phyloP scores from a whole-genome alignment of 2,113 vertebrate genomes.

The Lates calcarifer region DNA sequence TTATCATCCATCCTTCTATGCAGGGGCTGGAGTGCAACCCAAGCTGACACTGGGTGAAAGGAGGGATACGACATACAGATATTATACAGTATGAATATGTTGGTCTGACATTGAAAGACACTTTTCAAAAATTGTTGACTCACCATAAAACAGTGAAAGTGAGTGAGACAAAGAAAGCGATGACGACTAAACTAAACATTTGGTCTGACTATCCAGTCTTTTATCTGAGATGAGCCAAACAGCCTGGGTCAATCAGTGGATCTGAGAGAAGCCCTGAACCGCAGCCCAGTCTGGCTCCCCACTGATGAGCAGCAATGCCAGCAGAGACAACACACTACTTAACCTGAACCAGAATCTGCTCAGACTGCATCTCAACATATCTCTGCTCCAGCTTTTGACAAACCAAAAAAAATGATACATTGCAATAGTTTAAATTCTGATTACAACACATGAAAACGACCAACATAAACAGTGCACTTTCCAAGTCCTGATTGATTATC shows the following conservation, averaged over 20 bases:
- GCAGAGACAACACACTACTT: constrained; percentile 29
- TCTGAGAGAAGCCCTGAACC: constrained; percentile 43
- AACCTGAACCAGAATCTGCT: constrained; percentile 31
- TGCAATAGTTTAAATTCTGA: background rate
- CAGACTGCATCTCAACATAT: constrained; percentile 7
- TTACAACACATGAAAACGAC: background rate
- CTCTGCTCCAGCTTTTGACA: background rate
- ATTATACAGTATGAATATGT: background rate
- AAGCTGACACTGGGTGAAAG: background rate
- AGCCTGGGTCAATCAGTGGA: constrained; percentile 17
- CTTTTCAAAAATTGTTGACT: too few relatives aligned
- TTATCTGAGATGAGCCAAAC: constrained; percentile 14
- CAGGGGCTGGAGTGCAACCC: background rate
- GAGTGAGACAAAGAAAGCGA: background rate
- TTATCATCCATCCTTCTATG: background rate
- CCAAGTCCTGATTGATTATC: background rate
- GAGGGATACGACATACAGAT: background rate
- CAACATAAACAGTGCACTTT: background rate
- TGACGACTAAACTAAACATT: background rate
- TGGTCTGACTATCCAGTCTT: background rate
- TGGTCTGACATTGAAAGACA: background rate
- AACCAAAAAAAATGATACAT: background rate
- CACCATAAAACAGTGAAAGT: background rate
- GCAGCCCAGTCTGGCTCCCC: constrained; percentile 40
- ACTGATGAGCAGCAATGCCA: constrained; percentile 29